phyloP scores from a whole-genome alignment of 1,140 invertebrate species.

The Apis cerana region DNA sequence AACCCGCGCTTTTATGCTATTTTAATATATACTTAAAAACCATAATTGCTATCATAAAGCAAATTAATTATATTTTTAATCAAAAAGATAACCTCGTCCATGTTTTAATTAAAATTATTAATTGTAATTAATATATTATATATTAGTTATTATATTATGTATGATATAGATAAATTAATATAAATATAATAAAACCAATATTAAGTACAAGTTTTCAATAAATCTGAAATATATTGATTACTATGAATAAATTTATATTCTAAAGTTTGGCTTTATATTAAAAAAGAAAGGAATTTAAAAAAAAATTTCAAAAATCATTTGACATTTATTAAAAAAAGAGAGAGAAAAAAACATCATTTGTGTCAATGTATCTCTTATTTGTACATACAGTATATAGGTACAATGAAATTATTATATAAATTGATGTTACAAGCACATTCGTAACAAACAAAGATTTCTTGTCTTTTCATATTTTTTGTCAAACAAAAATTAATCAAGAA shows the following conservation, averaged over 20 bases:
- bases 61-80: too few relatives aligned
- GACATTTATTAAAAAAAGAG: conserved; percentile 17
- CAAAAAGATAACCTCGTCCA: too few relatives aligned
- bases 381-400: conserved; percentile 27
- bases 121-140: too few relatives aligned
- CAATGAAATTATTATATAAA: conserved; percentile 40
- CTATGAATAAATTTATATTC: too few relatives aligned
- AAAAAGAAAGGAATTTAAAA: background rate
- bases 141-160: too few relatives aligned
- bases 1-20: background rate
- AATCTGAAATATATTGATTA: too few relatives aligned
- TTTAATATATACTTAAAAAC: background rate
- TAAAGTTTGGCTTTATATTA: too few relatives aligned
- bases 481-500: conserved; percentile 21
- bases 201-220: too few relatives aligned
- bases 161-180: too few relatives aligned
- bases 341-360: background rate
- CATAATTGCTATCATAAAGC: background rate
- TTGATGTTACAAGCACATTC: conserved; percentile 6
- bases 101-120: too few relatives aligned
- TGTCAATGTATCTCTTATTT: conserved; percentile 23
- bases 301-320: background rate
- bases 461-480: background rate
- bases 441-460: background rate
- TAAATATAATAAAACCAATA: background rate